Evolutionary conservation across 2,113 vertebrate genomes (phyloP).

Genomic region (Plecotus auritus): DNA sequence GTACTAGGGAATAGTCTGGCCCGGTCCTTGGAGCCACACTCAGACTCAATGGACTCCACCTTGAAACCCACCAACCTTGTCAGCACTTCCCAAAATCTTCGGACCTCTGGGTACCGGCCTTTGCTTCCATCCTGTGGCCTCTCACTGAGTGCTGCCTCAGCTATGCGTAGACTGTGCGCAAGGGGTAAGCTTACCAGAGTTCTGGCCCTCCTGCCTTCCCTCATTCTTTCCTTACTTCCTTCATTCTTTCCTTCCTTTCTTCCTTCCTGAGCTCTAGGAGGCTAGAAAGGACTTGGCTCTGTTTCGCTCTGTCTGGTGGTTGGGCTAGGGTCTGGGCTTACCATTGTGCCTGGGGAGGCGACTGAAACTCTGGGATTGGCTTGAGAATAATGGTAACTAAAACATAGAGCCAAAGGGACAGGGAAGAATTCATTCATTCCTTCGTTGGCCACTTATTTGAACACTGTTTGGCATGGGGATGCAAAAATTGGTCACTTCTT

Average conservation of each 20-base stretch:
- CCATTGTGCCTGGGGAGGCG: neutral
- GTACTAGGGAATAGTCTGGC: constrained; percentile 83
- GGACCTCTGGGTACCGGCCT: constrained; percentile 82
- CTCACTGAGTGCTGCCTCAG: constrained; percentile 68
- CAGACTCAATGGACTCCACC: constrained; percentile 75
- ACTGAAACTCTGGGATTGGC: neutral
- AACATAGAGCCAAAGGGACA: neutral
- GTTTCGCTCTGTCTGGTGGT: neutral
- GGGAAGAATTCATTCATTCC: neutral
- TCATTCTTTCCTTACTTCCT: neutral
- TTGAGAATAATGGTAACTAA: neutral
- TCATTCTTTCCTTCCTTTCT: neutral
- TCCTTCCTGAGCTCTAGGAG: neutral
- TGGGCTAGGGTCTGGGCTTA: neutral
- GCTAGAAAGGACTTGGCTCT: neutral
- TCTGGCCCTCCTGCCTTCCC: neutral
- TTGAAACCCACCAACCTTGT: constrained; percentile 81
- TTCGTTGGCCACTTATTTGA: neutral
- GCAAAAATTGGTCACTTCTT: constrained; percentile 15
- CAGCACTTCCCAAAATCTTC: constrained; percentile 80
- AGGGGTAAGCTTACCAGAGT: constrained; percentile 81
- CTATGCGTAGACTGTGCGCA: constrained; percentile 85
- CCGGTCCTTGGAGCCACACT: constrained; percentile 82
- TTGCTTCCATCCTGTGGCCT: constrained; percentile 84
- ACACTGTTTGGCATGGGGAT: neutral